phyloP scores from a whole-genome alignment of 2,888 invertebrate genomes.

The Megaustenia siamemsis region DNA sequence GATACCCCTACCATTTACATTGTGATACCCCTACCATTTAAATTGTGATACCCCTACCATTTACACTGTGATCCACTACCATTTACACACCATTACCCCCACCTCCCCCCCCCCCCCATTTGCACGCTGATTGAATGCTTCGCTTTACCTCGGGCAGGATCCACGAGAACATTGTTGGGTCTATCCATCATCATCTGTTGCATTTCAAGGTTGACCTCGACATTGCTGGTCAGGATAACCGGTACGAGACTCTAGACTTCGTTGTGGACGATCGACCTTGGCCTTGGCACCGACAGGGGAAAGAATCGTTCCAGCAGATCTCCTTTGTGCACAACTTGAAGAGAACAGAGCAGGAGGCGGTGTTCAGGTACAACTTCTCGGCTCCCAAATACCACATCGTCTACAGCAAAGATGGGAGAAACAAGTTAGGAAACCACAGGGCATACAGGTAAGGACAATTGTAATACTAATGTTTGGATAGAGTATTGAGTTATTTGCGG shows the following conservation, averaged over 20 bases:
- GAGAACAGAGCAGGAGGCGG: slow-evolving; percentile 64
- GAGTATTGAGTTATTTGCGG: too few species aligned
- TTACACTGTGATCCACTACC: too few species aligned
- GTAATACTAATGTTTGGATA: too few species aligned
- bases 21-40: too few species aligned
- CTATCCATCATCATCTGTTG: slow-evolving; percentile 68
- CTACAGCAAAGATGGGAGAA: slow-evolving; percentile 59
- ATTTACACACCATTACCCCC: too few species aligned
- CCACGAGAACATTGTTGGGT: slow-evolving; percentile 59
- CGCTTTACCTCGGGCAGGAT: slow-evolving; percentile 49
- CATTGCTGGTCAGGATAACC: slow-evolving; percentile 63
- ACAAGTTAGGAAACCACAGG: slow-evolving; percentile 62
- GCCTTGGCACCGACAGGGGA: slow-evolving; percentile 51
- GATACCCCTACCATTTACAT: too few species aligned
- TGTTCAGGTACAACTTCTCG: slow-evolving; percentile 68
- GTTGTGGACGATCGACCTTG: slow-evolving; percentile 56
- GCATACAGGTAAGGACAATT: slow-evolving; percentile 65
- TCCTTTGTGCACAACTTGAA: slow-evolving; percentile 59
- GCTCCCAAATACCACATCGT: slow-evolving; percentile 69
- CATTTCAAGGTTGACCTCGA: slow-evolving; percentile 70
- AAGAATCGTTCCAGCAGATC: slow-evolving; percentile 57
- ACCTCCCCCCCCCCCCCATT: too few species aligned
- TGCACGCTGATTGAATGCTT: too few species aligned
- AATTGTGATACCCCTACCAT: too few species aligned
- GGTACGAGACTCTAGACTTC: slow-evolving; percentile 67